These are phyloP conservation scores for Mesocentrotus franciscanus DNA, from an alignment of 53 echinoderm and acorn worm genomes.

Conservation along the genomic window DNA sequence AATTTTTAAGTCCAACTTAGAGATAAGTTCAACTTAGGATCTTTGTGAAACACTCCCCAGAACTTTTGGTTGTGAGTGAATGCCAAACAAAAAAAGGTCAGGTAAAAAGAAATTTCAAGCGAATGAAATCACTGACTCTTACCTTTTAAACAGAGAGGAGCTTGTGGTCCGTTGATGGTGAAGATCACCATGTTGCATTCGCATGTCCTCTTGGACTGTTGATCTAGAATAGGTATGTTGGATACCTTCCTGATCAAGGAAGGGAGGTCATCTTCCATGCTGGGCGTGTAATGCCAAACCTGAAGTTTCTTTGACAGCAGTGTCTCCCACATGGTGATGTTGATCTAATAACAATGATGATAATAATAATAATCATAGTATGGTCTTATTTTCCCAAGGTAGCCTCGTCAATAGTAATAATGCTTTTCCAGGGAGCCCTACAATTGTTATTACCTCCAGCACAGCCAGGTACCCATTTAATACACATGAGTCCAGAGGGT, in stretches of 20 bases:
- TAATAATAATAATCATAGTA: background rate
- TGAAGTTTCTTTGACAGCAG: slow-evolving; percentile 62
- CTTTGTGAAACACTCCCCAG: too few relatives aligned
- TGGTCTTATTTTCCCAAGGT: too few relatives aligned
- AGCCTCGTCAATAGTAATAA: too few relatives aligned
- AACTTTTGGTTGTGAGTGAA: too few relatives aligned
- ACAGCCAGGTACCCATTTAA: too few relatives aligned
- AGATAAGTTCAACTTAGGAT: too few relatives aligned
- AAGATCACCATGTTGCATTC: slow-evolving; percentile 63
- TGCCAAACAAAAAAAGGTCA: too few relatives aligned
- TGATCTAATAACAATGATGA: slow-evolving; percentile 60
- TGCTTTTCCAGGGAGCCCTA: too few relatives aligned
- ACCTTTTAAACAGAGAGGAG: slow-evolving; percentile 63
- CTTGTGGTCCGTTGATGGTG: slow-evolving; percentile 53
- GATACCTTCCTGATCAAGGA: background rate
- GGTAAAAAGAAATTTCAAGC: too few relatives aligned
- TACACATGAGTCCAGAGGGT: too few relatives aligned
- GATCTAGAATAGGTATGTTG: slow-evolving; percentile 58
- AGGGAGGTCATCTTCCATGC: background rate
- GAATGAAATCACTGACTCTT: background rate
- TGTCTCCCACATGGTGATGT: slow-evolving; percentile 78
- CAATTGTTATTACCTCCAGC: too few relatives aligned
- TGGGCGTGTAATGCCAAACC: slow-evolving; percentile 48
- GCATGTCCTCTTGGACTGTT: slow-evolving; percentile 48
- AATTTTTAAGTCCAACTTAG: too few relatives aligned